Conservation (phyloP, 2,888 invertebrate genomes). For the Pyrochroa serraticornis region DNA sequence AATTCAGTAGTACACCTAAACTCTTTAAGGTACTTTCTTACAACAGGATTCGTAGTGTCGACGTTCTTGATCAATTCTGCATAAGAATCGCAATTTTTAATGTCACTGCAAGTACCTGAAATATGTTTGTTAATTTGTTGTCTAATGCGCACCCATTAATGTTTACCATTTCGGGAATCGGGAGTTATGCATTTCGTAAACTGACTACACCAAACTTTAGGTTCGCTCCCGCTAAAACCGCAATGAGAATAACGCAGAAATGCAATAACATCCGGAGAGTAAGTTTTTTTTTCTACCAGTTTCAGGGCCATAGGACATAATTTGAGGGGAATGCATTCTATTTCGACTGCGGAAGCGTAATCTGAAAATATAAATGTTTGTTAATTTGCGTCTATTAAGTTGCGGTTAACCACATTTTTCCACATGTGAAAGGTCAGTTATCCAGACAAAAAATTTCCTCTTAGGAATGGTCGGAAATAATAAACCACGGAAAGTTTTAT, state of each 20-base stretch:
- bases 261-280: constrained; percentile 42
- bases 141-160: background rate
- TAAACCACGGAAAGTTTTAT: too few species aligned
- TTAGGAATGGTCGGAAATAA: too few species aligned
- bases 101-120: constrained; percentile 20
- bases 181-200: constrained; percentile 38
- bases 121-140: constrained; percentile 5
- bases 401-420: constrained; percentile 2
- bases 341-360: constrained; percentile 49
- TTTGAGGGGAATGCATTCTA: constrained; percentile 57
- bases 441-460: too few species aligned
- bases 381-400: background rate
- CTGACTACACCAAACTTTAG: constrained; percentile 59
- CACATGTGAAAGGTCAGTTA: background rate
- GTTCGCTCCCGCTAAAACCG: constrained; percentile 57
- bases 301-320: constrained; percentile 55
- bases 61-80: constrained; percentile 24
- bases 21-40: constrained; percentile 30
- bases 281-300: constrained; percentile 41
- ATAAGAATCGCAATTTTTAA: constrained; percentile 23
- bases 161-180: constrained; percentile 37
- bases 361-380: constrained; percentile 48
- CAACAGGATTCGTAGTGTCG: constrained; percentile 14
- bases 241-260: constrained; percentile 60
- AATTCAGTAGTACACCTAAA: constrained; percentile 35